phyloP scores from a whole-genome alignment of 2,113 vertebrate species.

The Erinaceus europaeus region DNA sequence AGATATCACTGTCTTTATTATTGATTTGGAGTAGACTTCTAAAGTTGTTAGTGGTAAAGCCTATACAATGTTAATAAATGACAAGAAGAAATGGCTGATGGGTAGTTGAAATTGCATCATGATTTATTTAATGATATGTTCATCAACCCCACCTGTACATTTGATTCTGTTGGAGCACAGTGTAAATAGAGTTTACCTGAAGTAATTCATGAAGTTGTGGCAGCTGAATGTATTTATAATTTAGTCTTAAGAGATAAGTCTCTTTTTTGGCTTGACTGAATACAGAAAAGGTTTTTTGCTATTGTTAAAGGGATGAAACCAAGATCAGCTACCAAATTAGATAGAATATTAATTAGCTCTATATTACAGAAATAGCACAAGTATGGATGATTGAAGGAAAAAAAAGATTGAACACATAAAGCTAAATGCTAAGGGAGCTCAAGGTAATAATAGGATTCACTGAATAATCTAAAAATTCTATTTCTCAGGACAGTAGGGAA shows the following conservation, averaged over 20 bases:
- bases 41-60: neutral
- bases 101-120: neutral
- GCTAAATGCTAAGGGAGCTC: neutral
- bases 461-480: neutral
- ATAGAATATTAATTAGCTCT: neutral
- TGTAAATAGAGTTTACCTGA: neutral
- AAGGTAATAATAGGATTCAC: no score
- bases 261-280: neutral
- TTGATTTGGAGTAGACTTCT: neutral
- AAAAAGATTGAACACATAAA: neutral
- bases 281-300: neutral
- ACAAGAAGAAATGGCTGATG: neutral
- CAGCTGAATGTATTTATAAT: neutral
- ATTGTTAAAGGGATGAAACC: neutral
- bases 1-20: neutral
- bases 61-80: slow-evolving; percentile 41
- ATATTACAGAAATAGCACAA: neutral
- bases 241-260: neutral
- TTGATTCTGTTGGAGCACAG: neutral
- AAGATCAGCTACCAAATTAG: neutral
- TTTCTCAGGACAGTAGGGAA: neutral
- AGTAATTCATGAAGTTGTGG: neutral
- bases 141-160: neutral
- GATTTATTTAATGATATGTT: slow-evolving; percentile 1
- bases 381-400: neutral